Evolutionary conservation across 1,140 invertebrate genomes (phyloP).

Genomic region (Chionoecetes opilio): DNA sequence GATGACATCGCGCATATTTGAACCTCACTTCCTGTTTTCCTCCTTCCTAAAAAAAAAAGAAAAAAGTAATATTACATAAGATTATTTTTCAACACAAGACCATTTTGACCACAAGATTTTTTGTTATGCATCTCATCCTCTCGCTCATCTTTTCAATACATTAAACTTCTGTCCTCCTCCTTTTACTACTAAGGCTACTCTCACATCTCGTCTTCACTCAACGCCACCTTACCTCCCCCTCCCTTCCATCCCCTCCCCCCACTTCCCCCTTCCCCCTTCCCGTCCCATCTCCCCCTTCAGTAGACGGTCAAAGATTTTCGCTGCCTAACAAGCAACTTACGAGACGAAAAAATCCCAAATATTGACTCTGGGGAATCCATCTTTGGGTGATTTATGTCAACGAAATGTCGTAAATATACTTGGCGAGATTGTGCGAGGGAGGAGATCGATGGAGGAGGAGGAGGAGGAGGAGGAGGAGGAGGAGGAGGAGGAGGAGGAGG

Average conservation of each 20-base stretch:
- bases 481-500: not conserved
- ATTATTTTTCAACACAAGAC: too few relatives aligned
- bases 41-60: too few relatives aligned
- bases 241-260: not conserved
- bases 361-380: constrained; percentile 7
- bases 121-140: not conserved
- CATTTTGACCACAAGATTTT: too few relatives aligned
- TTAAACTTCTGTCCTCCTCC: not conserved
- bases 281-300: not conserved
- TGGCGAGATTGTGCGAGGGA: not conserved
- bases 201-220: not conserved
- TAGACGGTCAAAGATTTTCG: not conserved
- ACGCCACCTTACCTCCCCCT: not conserved
- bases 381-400: not conserved
- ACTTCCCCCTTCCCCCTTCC: not conserved
- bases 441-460: not conserved
- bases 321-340: not conserved
- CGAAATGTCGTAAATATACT: constrained; percentile 30
- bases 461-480: not conserved
- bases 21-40: not conserved
- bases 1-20: not conserved
- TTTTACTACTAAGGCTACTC: not conserved
- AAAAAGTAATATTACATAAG: too few relatives aligned
- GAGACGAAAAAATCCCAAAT: not conserved
- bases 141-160: not conserved